Base-by-base conservation (phyloP, 2,113 vertebrate genomes). In the Todiramphus saurophagus region DNA sequence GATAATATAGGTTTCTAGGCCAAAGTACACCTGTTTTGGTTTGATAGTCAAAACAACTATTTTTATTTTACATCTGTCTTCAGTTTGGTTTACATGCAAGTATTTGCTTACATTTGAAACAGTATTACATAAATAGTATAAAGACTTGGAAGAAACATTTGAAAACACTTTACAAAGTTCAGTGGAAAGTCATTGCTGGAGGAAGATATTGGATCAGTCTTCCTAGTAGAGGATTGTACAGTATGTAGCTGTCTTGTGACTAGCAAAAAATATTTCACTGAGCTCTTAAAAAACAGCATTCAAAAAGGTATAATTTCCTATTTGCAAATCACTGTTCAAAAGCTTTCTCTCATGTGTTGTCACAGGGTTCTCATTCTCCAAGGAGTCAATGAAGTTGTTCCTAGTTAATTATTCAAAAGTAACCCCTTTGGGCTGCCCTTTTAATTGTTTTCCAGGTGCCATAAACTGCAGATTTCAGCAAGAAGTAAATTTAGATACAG, bases 401-500 rank as follows among this genome's bases (percentile, higher is more conserved):
- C 53, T 74, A 24, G 25, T 19, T 10, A 46, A 56, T 48, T 84
- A 77, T 68, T 83, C 80, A 79, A 13, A 75, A 83, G 67, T 60
- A 66, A 77, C 39, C 56, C 58, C 46, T 33, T n/a, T 17, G 24
- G 44, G 50, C 70, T 64, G 66, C 27, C 74, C 91, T 91, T 64
- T 83, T 43, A 50, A 58, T 79, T 76, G 69, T 90, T 84, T 83
- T 77, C 87, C 67, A 85, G 79, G 87, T 91, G 75, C 83, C 82
- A 20, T n/a, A 60, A 70, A 77, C 87, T 27, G 51, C 91, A 86
- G 96, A 68, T 81, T 81, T 90, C 88, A 74, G 88, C 23, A 74
- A 86, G 94, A 89, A 96, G 93, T 87, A 94, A 95, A 96, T 96
- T 94, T 97, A 94, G 87, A 51, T 88, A 9, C 72, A 35, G 80